Evolutionary conservation across 2,888 invertebrate species (phyloP), one percentile per base, ranked within the genome.

Genomic region (Pachliopta kotzebuea): DNA sequence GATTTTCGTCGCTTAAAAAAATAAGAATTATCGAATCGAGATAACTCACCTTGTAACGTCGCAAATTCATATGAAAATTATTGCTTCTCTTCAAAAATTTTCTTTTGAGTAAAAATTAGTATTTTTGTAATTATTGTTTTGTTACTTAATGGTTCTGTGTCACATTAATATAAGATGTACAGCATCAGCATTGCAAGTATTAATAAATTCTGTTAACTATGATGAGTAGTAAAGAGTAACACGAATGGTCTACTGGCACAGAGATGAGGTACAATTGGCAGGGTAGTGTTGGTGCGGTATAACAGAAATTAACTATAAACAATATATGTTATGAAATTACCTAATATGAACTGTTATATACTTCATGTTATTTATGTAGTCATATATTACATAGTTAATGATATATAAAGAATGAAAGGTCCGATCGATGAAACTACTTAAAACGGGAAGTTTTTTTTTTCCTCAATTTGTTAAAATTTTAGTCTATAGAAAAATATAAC

Each of bases 231-330:
- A 62, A 31, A 49, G 55, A 21, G 18, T 45, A n/a, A n/a, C 7
- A 45, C n/a, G 61, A 69, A 62, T 65, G n/a, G 57, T 62, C 55
- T 31, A 56, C 55, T 61, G 53, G 29, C 20, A 20, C 52, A 42
- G 20, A 56, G 49, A 62, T 37, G 56, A 23, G 37, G 37, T 24
- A 29, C 56, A 56, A 56, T 54, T 74, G 76, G 73, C 85, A 85
- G 85, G 83, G 84, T 86, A 79, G 74, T 72, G 74, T 74, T 73
- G 85, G 85, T 86, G 86, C 85, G 54, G 49, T 67, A 56, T 67
- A 58, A 66, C 52, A 62, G 23, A 23, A 68, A 50, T 65, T 59
- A 56, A 31, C 21, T 9, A 54, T 54, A 54, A 45, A 53, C 11
- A 24, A 23, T 23, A 18, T 14, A 50, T 59, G 42, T 42, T 14